phyloP scores from a whole-genome alignment of 2,113 vertebrate genomes.

The Sinosuthora webbiana region DNA sequence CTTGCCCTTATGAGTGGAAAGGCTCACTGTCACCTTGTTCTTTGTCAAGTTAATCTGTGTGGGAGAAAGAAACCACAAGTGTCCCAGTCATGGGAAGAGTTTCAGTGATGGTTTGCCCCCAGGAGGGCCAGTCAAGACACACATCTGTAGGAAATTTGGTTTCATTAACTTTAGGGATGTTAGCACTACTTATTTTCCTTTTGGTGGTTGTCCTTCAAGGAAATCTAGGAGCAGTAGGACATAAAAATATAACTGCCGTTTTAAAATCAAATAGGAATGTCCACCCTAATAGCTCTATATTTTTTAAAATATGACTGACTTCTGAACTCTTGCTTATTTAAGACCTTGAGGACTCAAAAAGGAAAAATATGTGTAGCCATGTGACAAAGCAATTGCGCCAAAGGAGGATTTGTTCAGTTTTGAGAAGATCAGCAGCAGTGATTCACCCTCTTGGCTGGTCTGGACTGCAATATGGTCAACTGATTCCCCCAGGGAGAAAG shows the following conservation, averaged over 20 bases:
- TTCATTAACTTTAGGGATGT: background rate
- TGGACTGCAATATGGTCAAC: background rate
- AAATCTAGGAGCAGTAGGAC: background rate
- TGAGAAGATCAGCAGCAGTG: slow-evolving; percentile 4
- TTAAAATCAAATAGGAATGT: background rate
- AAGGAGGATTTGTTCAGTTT: background rate
- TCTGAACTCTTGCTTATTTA: slow-evolving; percentile 26
- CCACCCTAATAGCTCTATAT: background rate
- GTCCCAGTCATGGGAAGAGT: background rate
- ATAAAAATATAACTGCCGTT: background rate
- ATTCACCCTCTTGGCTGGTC: slow-evolving; percentile 11
- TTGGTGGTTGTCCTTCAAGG: background rate
- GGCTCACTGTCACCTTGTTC: background rate
- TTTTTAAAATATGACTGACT: background rate
- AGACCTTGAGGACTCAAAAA: background rate
- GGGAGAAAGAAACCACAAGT: background rate
- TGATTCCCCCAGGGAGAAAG: background rate
- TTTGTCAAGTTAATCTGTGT: background rate
- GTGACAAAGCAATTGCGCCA: slow-evolving; percentile 1
- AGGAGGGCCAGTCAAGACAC: background rate
- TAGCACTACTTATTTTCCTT: background rate
- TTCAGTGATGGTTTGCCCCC: background rate
- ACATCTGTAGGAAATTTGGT: background rate
- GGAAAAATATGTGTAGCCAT: background rate
- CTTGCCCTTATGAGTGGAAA: background rate